A percentile compares a stretch with the other conserved stretches of the same genome.
Evolutionary conservation across 92 coral and sea anemone species (phyloP).

Genomic region (Umimayanthus kanabou): DNA sequence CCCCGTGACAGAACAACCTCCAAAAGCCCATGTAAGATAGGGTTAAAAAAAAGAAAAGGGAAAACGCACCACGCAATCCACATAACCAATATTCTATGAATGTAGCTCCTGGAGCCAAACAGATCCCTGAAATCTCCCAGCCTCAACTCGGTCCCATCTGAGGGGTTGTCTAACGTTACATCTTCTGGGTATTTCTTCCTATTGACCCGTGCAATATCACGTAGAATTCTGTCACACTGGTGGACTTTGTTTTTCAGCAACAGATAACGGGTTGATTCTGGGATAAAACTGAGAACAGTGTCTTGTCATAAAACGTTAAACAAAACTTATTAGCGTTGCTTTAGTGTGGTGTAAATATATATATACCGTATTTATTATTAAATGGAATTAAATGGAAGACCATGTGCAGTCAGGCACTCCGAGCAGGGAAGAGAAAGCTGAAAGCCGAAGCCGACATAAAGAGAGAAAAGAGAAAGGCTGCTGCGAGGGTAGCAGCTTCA

Average conservation of each 20-base stretch:
- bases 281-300: neutral
- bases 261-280: conserved; percentile 11
- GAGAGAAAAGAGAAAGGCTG: too few relatives aligned
- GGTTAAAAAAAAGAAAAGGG: too few relatives aligned
- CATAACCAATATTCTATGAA: conserved; percentile 10
- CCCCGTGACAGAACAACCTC: too few relatives aligned
- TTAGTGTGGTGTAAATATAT: too few relatives aligned
- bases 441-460: too few relatives aligned
- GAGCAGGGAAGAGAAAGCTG: too few relatives aligned
- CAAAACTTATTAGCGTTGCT: too few relatives aligned
- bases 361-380: too few relatives aligned
- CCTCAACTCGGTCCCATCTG: neutral
- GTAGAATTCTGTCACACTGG: conserved; percentile 6
- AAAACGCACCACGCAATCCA: conserved; percentile 3
- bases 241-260: conserved; percentile 1
- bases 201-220: conserved; percentile 15
- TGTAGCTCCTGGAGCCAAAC: conserved; percentile 15
- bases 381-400: too few relatives aligned
- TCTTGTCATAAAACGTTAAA: neutral
- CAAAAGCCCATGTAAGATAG: too few relatives aligned
- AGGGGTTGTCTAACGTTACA: neutral
- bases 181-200: neutral
- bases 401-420: too few relatives aligned
- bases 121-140: conserved; percentile 13
- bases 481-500: too few relatives aligned